These are phyloP conservation scores for Pampus argenteus DNA, from an alignment of 2,797 vertebrate genomes.

Conservation along the genomic window DNA sequence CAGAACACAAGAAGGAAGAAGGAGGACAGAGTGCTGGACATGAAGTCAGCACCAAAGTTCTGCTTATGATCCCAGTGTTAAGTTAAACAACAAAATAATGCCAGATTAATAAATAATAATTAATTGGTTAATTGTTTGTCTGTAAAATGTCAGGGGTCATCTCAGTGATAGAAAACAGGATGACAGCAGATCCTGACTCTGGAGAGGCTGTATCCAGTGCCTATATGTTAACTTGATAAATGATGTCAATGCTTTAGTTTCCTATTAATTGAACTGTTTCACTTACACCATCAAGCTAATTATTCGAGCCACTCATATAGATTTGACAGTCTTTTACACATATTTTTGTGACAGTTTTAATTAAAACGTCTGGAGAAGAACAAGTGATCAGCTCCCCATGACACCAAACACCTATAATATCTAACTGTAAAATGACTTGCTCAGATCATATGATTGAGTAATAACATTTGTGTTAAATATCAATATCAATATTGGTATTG, in stretches of 20 bases:
- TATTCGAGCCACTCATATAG: neutral
- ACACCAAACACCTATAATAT: too few relatives aligned
- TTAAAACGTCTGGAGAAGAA: too few relatives aligned
- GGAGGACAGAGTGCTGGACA: constrained; percentile 6
- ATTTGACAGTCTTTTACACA: neutral
- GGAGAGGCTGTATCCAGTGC: neutral
- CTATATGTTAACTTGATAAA: neutral
- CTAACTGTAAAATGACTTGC: too few relatives aligned
- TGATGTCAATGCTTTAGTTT: neutral
- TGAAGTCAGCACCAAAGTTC: constrained; percentile 19
- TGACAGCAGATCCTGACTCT: neutral
- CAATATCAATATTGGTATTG: too few relatives aligned
- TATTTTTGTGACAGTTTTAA: too few relatives aligned
- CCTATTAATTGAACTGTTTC: too few relatives aligned
- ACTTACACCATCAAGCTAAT: neutral
- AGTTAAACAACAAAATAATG: too few relatives aligned
- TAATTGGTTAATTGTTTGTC: neutral
- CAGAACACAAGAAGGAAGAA: neutral
- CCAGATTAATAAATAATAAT: neutral
- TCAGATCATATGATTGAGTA: too few relatives aligned
- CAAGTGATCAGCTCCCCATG: too few relatives aligned
- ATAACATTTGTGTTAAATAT: too few relatives aligned
- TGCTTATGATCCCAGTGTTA: neutral
- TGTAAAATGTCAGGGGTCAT: neutral
- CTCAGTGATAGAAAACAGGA: neutral